Base-by-base conservation (phyloP, 2,797 vertebrate genomes). In the Scarus forsteni region DNA sequence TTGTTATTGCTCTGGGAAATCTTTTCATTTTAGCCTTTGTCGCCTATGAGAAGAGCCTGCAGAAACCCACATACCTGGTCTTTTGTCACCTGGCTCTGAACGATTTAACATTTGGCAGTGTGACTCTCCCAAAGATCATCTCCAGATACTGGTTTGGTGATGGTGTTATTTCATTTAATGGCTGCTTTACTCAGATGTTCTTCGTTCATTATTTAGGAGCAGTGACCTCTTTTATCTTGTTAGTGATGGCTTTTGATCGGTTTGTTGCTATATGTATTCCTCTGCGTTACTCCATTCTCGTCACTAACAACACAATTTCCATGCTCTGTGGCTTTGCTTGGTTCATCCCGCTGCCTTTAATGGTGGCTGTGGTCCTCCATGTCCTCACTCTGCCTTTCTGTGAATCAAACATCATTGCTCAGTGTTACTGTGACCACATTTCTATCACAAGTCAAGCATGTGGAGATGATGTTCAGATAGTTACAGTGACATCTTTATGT, bases 391-490 rank as follows among this genome's bases (percentile, higher is more conserved):
- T 94, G 49, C 56, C 75, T n/a, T 95, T 81, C 63, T 95, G 93
- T 62, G 84, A 86, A 15, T 81, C 90, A 49, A 94, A 94, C 59
- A 12, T 90, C n/a, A 93, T 95, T 10, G 59, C 73, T 36, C 94
- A 95, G 52, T 94, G 94, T 58, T 95, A 92, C 69, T 94, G 94
- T 56, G 93, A 95, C 61, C 63, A 93, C 73, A 88, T 90, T 1
- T 92, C 93, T 1, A 86, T 95, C 10, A 64, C 87, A 27, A 93
- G 70, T 5, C 84, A 94, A 71, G 92, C 92, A 3, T 95, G 85
- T 69, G 85, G 93, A 42, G 83, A 88, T 0, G 83, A 94, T 2
- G 89, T 85, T 0, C 85, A 13, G 19, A 48, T 34, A 11, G 63
- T 84, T 5, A 2, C 59, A 11, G 38, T 91, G 8, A 54, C 87